Evolutionary conservation across 2,797 vertebrate genomes (phyloP).

Genomic region (Fundulus diaphanus): DNA sequence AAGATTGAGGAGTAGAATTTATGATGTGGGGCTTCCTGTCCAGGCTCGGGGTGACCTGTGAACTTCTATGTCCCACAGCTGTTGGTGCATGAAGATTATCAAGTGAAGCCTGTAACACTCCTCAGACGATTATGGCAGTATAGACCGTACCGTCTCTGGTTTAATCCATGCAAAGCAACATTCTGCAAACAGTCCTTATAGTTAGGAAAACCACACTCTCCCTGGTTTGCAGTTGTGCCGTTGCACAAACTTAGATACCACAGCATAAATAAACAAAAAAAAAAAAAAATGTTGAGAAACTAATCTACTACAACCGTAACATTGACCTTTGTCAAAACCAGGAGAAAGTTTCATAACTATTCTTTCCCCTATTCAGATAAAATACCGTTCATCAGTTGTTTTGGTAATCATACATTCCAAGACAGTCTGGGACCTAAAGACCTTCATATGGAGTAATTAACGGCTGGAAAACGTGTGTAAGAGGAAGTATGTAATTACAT

Average conservation of each 20-base stretch:
- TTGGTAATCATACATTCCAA: neutral
- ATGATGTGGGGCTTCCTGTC: constrained; percentile 37
- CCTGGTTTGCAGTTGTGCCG: no score
- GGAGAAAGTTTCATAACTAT: neutral
- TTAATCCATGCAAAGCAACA: constrained; percentile 48
- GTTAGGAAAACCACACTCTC: neutral
- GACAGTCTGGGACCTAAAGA: neutral
- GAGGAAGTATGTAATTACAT: no score
- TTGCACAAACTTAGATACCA: neutral
- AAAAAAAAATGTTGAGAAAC: neutral
- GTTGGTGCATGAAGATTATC: constrained; percentile 46
- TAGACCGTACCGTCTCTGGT: constrained; percentile 9
- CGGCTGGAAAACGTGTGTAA: no score
- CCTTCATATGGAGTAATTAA: no score
- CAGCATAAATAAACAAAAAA: neutral
- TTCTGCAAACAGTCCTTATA: neutral
- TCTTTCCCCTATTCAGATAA: neutral
- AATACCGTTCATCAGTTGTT: neutral
- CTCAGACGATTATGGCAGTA: constrained; percentile 55
- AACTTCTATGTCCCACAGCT: constrained; percentile 48
- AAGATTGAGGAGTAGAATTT: constrained; percentile 69
- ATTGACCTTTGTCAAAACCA: no score
- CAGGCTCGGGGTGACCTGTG: constrained; percentile 55
- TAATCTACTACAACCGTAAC: neutral
- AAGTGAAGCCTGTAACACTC: constrained; percentile 48